phyloP scores from a whole-genome alignment of 2,888 invertebrate species.

The Thereva nobilitata region DNA sequence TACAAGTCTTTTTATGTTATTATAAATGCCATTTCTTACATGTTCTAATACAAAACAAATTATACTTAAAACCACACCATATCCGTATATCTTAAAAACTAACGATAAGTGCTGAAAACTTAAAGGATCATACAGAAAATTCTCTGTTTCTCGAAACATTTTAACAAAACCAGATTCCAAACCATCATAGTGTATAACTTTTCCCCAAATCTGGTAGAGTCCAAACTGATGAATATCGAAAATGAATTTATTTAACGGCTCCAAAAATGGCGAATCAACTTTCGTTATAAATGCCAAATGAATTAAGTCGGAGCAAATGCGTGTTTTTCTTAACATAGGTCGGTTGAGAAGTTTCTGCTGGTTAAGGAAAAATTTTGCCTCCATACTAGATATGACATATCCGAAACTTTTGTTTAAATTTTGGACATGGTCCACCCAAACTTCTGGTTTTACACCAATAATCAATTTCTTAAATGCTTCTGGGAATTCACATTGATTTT shows the following conservation, averaged over 20 bases:
- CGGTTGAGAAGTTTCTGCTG: constrained; percentile 45
- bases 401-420: constrained; percentile 34
- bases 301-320: constrained; percentile 45
- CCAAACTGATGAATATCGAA: constrained; percentile 44
- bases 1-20: too few species aligned
- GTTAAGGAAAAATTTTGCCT: constrained; percentile 44
- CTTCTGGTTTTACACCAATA: constrained; percentile 23
- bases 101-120: too few species aligned
- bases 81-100: too few species aligned
- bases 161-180: too few species aligned
- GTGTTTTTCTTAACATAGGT: constrained; percentile 43
- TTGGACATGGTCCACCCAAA: constrained; percentile 23
- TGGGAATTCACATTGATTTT: constrained; percentile 44
- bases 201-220: too few species aligned
- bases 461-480: constrained; percentile 43
- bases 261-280: constrained; percentile 46
- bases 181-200: too few species aligned
- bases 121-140: too few species aligned
- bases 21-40: too few species aligned
- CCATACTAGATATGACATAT: constrained; percentile 44
- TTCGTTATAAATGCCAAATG: constrained; percentile 47
- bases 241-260: constrained; percentile 45
- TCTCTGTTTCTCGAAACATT: too few species aligned
- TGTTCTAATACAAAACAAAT: too few species aligned
- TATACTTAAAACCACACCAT: too few species aligned